Evolutionary conservation across 2,113 vertebrate species (phyloP), one percentile per base, ranked within the genome.

Genomic region (Phasianus colchicus): DNA sequence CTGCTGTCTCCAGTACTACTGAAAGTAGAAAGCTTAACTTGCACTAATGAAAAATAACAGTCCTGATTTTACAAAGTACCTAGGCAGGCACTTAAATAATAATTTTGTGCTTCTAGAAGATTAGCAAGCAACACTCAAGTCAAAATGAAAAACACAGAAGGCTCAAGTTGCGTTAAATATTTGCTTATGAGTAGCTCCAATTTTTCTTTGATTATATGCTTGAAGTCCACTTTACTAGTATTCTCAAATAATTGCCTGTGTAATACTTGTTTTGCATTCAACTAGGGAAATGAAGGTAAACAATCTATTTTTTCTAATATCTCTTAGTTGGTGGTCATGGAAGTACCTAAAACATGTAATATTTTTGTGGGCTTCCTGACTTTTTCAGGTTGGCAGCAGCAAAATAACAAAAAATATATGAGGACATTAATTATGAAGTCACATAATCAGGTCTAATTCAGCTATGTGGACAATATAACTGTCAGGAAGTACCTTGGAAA

Each of bases 161-260:
- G 52, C 32, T 86, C 65, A 67, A 91, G 65, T 73, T 95, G 54
- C 54, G 58, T 58, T 90, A 87, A 92, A 75, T 92, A 91, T 96
- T 91, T 97, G 61, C 40, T 57, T 77, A 74, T 74, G 55, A 89
- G 85, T 77, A 89, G 32, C 43, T 63, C 24, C 2, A 2, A 18
- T 67, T 94, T 96, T 96, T 47, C 82, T 95, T 94, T 82, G 55
- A 84, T 86, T 94, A 57, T 63, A 54, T 45, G 40, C 45, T 78
- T 90, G 29, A 96, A 95, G 88, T 86, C 90, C 72, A 89, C 67
- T 91, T 92, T 85, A 52, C 92, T 83, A 91, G 76, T 87, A 83
- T 92, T 50, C 89, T 84, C 6, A 89, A 77, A 92, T 93, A 92
- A 90, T 47, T 88, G 48, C 32, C 38, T 75, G 18, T 34, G 36